Percentiles rank a stretch among this genome's conserved stretches.
Evolutionary conservation across 2,888 invertebrate genomes (phyloP).

Genomic region (Serripes groenlandicus): DNA sequence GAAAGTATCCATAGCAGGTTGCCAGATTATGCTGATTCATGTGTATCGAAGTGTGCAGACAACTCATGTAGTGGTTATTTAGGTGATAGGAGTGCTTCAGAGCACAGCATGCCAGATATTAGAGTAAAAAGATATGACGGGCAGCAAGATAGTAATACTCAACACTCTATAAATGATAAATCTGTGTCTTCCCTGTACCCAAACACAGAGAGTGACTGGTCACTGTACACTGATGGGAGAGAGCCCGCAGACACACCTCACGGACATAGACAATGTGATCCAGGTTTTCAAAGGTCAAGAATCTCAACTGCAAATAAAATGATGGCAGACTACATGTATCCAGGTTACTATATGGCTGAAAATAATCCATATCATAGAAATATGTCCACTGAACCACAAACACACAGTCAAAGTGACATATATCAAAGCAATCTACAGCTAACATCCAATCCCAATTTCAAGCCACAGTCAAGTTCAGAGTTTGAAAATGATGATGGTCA

Average conservation of each 20-base stretch:
- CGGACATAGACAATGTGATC: not conserved
- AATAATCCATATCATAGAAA: not conserved
- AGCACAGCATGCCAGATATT: slow-evolving; percentile 3
- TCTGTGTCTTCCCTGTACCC: not conserved
- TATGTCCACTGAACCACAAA: not conserved
- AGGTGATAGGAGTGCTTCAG: slow-evolving; percentile 18
- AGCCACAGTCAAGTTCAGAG: slow-evolving; percentile 4
- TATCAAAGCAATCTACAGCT: slow-evolving; percentile 4
- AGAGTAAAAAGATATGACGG: not conserved
- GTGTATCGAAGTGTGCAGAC: not conserved
- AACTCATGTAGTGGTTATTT: slow-evolving; percentile 15
- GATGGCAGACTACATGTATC: not conserved
- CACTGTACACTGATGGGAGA: not conserved
- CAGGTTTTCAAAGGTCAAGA: slow-evolving; percentile 1
- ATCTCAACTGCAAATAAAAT: not conserved
- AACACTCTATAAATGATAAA: not conserved
- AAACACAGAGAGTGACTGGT: not conserved
- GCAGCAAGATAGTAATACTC: too few relatives aligned
- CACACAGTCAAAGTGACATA: not conserved
- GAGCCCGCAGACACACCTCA: not conserved
- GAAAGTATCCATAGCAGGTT: too few relatives aligned
- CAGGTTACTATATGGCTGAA: not conserved
- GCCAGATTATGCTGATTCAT: not conserved
- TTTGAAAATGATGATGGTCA: slow-evolving; percentile 9
- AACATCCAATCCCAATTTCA: slow-evolving; percentile 3